Conservation (phyloP, 1,140 invertebrate species). For the Ericerus pela region DNA sequence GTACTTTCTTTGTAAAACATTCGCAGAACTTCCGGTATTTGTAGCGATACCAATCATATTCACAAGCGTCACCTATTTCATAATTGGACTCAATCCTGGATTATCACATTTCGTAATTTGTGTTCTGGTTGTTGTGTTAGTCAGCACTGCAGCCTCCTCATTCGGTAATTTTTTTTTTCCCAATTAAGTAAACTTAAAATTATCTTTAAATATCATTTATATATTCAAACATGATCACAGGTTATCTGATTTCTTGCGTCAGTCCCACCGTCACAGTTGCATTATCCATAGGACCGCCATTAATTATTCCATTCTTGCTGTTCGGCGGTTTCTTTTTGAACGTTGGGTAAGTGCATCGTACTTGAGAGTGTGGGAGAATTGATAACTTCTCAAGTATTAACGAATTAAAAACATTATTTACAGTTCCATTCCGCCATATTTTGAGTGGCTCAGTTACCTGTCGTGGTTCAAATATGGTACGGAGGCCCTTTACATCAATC, state of each 20-base stretch:
- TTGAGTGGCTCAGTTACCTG: slow-evolving; percentile 79
- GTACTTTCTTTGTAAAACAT: slow-evolving; percentile 82
- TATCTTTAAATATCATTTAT: slow-evolving; percentile 7
- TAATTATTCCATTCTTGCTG: slow-evolving; percentile 81
- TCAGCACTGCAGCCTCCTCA: slow-evolving; percentile 79
- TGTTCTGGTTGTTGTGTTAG: slow-evolving; percentile 54
- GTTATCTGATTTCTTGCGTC: slow-evolving; percentile 76
- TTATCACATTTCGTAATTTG: slow-evolving; percentile 57
- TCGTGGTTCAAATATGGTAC: slow-evolving; percentile 94
- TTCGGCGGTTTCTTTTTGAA: slow-evolving; percentile 95
- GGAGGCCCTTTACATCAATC: slow-evolving; percentile 83
- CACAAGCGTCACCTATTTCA: slow-evolving; percentile 68
- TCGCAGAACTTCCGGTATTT: slow-evolving; percentile 74
- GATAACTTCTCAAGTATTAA: too few relatives aligned
- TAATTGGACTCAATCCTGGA: slow-evolving; percentile 65
- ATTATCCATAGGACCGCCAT: slow-evolving; percentile 70
- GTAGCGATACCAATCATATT: slow-evolving; percentile 69
- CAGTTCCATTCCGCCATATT: slow-evolving; percentile 72
- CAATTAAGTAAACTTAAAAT: too few relatives aligned
- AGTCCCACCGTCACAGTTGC: slow-evolving; percentile 68
- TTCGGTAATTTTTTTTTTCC: slow-evolving; percentile 50
- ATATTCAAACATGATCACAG: slow-evolving; percentile 40
- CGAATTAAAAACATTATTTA: slow-evolving; percentile 23
- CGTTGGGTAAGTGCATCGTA: slow-evolving; percentile 59
- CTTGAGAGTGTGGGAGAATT: too few relatives aligned